A percentile compares a stretch with the other conserved stretches of the same genome.
phyloP scores from a whole-genome alignment of 2,113 vertebrate genomes.

The Sinocyclocheilus grahami region DNA sequence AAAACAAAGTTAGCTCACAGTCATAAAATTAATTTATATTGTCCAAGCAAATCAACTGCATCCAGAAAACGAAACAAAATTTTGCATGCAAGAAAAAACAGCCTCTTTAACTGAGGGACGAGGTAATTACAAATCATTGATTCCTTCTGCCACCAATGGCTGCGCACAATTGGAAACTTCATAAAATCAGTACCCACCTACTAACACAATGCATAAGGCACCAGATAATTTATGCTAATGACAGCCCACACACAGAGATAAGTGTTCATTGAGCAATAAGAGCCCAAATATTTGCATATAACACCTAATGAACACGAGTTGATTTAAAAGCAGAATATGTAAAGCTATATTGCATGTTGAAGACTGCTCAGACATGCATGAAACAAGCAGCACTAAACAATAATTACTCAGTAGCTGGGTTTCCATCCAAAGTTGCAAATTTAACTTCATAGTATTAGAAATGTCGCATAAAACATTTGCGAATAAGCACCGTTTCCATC shows the following conservation, averaged over 20 bases:
- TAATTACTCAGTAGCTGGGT: not conserved
- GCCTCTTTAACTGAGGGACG: not conserved
- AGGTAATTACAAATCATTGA: constrained; percentile 19
- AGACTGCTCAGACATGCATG: not conserved
- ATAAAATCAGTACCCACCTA: constrained; percentile 8
- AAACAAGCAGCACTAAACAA: not conserved
- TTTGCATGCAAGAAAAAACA: not conserved
- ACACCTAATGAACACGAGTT: not conserved
- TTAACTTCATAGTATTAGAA: too few relatives aligned
- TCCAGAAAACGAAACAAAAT: constrained; percentile 19
- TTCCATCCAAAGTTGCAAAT: too few relatives aligned
- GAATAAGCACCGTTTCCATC: too few relatives aligned
- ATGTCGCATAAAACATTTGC: too few relatives aligned
- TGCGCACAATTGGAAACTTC: not conserved
- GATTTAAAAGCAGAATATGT: not conserved
- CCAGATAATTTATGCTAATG: constrained; percentile 11
- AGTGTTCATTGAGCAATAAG: not conserved
- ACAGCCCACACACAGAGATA: constrained; percentile 13
- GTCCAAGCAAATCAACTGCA: constrained; percentile 28
- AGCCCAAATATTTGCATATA: constrained; percentile 12
- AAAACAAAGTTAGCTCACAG: not conserved
- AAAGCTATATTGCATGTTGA: not conserved
- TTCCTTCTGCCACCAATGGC: not conserved
- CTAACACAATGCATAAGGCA: not conserved
- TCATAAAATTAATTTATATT: not conserved